These are phyloP conservation scores for Melanotaenia maccullochi DNA, from an alignment of 2,797 vertebrate genomes.

Conservation along the genomic window DNA sequence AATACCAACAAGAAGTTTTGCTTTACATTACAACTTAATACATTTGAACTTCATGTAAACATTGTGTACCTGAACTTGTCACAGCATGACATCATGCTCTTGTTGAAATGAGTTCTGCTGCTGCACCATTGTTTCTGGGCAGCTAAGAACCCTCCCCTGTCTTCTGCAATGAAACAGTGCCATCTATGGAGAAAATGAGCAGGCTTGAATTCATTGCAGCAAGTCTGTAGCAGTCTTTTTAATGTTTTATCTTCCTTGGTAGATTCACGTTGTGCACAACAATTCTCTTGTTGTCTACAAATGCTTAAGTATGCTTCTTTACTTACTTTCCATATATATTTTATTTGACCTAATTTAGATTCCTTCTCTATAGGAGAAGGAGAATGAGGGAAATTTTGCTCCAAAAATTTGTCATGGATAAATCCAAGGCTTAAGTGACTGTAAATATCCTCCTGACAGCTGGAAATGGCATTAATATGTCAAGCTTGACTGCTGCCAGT, in stretches of 20 bases:
- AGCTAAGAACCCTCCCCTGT: constrained; percentile 38
- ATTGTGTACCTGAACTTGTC: constrained; percentile 22
- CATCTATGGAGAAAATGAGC: constrained; percentile 64
- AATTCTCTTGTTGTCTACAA: constrained; percentile 30
- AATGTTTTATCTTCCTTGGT: not conserved
- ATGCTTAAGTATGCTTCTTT: constrained; percentile 14
- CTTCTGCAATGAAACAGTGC: constrained; percentile 72
- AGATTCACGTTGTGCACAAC: not conserved
- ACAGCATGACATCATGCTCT: constrained; percentile 57
- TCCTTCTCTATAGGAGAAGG: constrained; percentile 29
- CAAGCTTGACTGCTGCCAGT: constrained; percentile 66
- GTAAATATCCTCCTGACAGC: constrained; percentile 70
- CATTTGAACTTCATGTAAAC: not conserved
- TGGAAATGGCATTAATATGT: constrained; percentile 60
- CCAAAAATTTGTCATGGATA: constrained; percentile 59
- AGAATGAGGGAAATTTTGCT: constrained; percentile 38
- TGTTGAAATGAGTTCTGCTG: constrained; percentile 26
- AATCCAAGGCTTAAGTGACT: constrained; percentile 59
- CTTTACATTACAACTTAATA: not conserved
- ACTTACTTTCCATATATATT: constrained; percentile 27
- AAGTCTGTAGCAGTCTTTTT: not conserved
- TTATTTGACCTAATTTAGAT: constrained; percentile 52
- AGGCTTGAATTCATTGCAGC: constrained; percentile 5
- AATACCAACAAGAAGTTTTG: not conserved
- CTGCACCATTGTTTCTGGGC: constrained; percentile 63